Conservation (phyloP, 1,140 invertebrate species). For the Arctopsyche grandis region DNA sequence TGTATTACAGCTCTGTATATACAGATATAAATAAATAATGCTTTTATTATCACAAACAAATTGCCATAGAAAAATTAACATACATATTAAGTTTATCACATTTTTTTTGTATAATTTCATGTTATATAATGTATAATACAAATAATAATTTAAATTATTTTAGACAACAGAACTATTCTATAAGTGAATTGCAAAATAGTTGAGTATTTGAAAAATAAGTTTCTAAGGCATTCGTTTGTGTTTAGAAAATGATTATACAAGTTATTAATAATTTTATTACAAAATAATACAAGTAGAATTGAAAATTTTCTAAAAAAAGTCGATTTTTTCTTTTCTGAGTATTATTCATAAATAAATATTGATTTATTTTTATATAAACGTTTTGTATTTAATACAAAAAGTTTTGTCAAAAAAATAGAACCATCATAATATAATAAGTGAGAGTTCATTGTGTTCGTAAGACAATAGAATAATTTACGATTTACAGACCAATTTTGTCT, state of each 20-base stretch:
- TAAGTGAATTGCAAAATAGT: too few species aligned
- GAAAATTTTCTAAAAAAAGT: slow-evolving; percentile 16
- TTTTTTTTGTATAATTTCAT: not conserved
- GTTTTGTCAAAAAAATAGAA: slow-evolving; percentile 2
- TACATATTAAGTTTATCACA: not conserved
- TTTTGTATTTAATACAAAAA: slow-evolving; percentile 33
- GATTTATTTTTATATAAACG: slow-evolving; percentile 20
- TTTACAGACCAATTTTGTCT: not conserved
- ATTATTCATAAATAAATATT: slow-evolving; percentile 40
- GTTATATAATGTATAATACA: too few species aligned
- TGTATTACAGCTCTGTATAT: too few species aligned
- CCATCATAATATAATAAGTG: not conserved
- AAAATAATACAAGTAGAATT: slow-evolving; percentile 12
- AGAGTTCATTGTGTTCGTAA: not conserved
- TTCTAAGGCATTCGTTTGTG: slow-evolving; percentile 10
- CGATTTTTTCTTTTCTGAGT: slow-evolving; percentile 17
- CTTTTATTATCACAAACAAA: not conserved
- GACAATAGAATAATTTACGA: not conserved
- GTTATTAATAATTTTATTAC: not conserved
- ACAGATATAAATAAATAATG: not conserved
- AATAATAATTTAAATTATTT: too few species aligned
- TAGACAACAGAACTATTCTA: too few species aligned
- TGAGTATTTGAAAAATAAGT: not conserved
- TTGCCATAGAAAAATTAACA: not conserved
- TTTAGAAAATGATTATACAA: not conserved